Base-by-base conservation (phyloP, 2,113 vertebrate genomes). In the Campylomormyrus tamandua region DNA sequence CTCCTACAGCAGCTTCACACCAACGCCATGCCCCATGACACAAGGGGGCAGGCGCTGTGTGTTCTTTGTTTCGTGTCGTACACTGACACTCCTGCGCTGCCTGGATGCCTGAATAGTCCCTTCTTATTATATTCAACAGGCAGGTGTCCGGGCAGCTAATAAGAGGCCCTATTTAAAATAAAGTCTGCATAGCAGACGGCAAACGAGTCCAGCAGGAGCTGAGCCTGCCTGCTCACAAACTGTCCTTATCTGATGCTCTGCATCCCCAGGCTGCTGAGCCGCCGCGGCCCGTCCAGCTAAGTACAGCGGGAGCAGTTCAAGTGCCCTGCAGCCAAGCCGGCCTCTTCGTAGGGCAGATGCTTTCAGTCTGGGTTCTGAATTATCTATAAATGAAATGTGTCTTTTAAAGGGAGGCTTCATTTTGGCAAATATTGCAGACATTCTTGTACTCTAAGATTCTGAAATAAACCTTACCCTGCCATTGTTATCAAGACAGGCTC, bases 221-320 rank as follows among this genome's bases (percentile, higher is more conserved):
- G 48, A 49, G 45, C 87, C 89, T 66, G 88, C 85, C 19, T 39
- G 70, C 1, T 53, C 87, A 50, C 5, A 27, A 77, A 42, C 45
- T 58, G 35, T 11, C 89, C 90, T 83, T 90, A 89, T 92, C 90
- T 92, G 88, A 92, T 91, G 70, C 86, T 74, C 83, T 89, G 86
- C 53, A 27, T 48, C 91, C 89, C 89, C 56, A 89, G 89, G 92
- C 91, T 90, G 86, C 89, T 92, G 49, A 88, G n/a, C 24, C 4
- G 19, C 11, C 4, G 5, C 9, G 9, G 3, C 83, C 83, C 42
- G 2, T 48, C 24, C 39, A 24, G 35, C 35, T 42, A 13, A 24
- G 13, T 39, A 31, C 17, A 24, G 24, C 9, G 8, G 24, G 24
- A 50, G 19, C 10, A 53, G 13, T 17, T 49, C 46, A 52, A 19